Percentiles rank a stretch among this genome's conserved stretches.
Conservation (phyloP, 35 echinoderm and acorn worm genomes). For the Ophioderma brevispina region DNA sequence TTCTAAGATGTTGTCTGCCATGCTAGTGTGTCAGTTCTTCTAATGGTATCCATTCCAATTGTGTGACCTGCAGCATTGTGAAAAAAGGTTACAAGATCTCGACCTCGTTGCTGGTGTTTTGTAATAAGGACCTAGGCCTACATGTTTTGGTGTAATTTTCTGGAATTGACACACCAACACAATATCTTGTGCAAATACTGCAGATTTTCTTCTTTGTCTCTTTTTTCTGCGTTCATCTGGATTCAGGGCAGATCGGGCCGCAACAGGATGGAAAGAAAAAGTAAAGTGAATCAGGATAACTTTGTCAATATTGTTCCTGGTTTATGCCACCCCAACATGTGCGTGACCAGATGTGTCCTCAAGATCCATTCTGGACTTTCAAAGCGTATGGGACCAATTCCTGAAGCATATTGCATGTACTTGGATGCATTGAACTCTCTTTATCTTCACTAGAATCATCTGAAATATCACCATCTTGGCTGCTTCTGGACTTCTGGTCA, state of each 20-base stretch:
- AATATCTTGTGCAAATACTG: conserved; percentile 25
- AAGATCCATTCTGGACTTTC: background rate
- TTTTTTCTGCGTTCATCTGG: background rate
- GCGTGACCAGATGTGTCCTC: background rate
- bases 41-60: background rate
- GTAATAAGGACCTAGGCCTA: conserved; percentile 11
- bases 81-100: background rate
- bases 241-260: background rate
- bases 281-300: background rate
- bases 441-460: background rate
- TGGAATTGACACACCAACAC: background rate
- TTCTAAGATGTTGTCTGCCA: background rate
- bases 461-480: background rate
- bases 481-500: background rate
- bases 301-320: background rate
- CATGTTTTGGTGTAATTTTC: conserved; percentile 11
- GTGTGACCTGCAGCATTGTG: background rate
- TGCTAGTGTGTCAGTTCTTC: conserved; percentile 30
- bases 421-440: background rate
- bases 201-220: background rate
- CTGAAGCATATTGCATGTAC: background rate
- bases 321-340: background rate
- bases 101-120: background rate
- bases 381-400: background rate
- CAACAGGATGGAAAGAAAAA: background rate